Conservation (phyloP, 2,113 vertebrate genomes). For the Paedocypris sp. region DNA sequence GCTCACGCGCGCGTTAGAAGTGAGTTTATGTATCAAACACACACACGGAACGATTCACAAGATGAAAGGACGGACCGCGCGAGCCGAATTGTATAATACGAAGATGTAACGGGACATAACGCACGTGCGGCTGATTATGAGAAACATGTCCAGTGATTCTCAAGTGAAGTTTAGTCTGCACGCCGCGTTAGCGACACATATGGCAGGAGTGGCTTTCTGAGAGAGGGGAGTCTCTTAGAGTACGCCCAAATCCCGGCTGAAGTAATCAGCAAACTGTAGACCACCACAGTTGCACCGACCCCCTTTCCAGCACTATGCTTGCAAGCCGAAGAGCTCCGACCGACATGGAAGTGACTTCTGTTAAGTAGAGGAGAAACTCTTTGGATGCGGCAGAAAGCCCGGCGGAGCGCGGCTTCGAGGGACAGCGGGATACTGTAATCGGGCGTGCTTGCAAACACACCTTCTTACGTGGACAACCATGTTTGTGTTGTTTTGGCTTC, state of each 20-base stretch:
- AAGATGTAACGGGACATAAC: neutral
- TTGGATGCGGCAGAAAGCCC: slow-evolving; percentile 53
- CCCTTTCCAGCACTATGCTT: slow-evolving; percentile 61
- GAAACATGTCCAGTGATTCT: neutral
- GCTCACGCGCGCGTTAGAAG: too few relatives aligned
- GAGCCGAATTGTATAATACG: neutral
- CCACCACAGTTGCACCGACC: slow-evolving; percentile 48
- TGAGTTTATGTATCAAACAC: too few relatives aligned
- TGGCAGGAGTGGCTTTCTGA: slow-evolving; percentile 42
- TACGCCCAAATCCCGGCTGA: slow-evolving; percentile 37
- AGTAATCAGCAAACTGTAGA: slow-evolving; percentile 39
- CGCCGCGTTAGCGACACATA: slow-evolving; percentile 13
- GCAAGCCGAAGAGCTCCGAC: slow-evolving; percentile 54
- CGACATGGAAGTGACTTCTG: slow-evolving; percentile 44
- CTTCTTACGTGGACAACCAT: slow-evolving; percentile 75
- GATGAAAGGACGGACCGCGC: too few relatives aligned
- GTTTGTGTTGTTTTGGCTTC: slow-evolving; percentile 84
- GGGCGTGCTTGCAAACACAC: slow-evolving; percentile 46
- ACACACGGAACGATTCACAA: too few relatives aligned
- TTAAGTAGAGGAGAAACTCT: slow-evolving; percentile 48
- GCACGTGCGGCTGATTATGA: neutral
- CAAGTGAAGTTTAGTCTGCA: slow-evolving; percentile 13
- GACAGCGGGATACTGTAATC: slow-evolving; percentile 36
- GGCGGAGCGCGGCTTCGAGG: slow-evolving; percentile 21
- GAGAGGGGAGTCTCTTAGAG: slow-evolving; percentile 26